These are phyloP conservation scores for Dione vanillae DNA, from an alignment of 2,888 invertebrate genomes.

Conservation along the genomic window DNA sequence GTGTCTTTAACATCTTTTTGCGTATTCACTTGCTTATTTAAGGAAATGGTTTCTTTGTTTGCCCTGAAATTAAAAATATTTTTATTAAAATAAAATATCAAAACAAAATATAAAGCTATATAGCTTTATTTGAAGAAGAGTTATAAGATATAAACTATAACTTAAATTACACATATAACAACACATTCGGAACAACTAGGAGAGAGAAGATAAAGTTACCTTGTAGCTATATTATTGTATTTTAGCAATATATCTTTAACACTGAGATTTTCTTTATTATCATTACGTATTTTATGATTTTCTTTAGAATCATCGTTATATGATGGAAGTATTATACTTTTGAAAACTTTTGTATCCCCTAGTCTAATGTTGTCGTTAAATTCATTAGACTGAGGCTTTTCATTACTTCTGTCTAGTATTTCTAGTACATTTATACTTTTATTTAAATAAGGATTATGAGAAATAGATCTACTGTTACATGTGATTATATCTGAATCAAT, in stretches of 20 bases:
- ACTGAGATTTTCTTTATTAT: neutral
- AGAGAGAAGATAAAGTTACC: slow-evolving; percentile 50
- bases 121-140: too few relatives aligned
- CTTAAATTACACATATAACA: too few relatives aligned
- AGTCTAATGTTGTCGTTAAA: neutral
- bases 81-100: too few relatives aligned
- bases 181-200: too few relatives aligned
- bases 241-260: slow-evolving; percentile 63
- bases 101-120: too few relatives aligned
- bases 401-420: neutral
- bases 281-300: too few relatives aligned
- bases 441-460: neutral
- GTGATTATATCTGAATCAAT: slow-evolving; percentile 11
- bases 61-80: slow-evolving; percentile 12
- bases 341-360: neutral
- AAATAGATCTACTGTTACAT: neutral
- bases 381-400: neutral
- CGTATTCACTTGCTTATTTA: slow-evolving; percentile 10
- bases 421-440: neutral
- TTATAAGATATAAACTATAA: too few relatives aligned
- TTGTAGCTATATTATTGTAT: slow-evolving; percentile 58
- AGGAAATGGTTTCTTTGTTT: neutral
- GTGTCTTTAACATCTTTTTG: slow-evolving; percentile 34
- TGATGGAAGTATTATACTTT: neutral
- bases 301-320: neutral